phyloP scores from a whole-genome alignment of 1,140 invertebrate genomes.

The Atta cephalotes region DNA sequence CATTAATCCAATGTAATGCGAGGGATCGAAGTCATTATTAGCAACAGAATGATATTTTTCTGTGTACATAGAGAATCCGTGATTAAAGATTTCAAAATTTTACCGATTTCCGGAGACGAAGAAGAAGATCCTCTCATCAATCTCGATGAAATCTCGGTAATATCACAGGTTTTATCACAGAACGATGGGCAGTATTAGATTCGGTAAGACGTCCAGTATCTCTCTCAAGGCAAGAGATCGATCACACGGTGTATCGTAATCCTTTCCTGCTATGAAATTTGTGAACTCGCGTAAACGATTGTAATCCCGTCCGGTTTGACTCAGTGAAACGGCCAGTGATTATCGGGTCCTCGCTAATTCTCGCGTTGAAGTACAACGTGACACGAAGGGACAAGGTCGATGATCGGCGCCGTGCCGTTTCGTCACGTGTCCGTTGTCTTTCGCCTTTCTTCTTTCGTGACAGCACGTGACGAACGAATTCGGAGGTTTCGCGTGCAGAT shows the following conservation, averaged over 20 bases:
- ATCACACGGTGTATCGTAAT: background rate
- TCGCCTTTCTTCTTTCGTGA: background rate
- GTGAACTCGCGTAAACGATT: background rate
- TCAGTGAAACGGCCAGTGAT: background rate
- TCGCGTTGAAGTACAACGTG: background rate
- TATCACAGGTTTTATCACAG: conserved; percentile 62
- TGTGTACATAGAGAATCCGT: background rate
- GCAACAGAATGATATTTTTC: no score
- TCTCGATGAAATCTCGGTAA: conserved; percentile 19
- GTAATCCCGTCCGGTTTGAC: background rate
- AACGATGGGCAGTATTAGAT: conserved; percentile 43
- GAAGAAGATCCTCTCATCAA: background rate
- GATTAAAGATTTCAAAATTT: background rate
- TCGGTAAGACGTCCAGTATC: conserved; percentile 9
- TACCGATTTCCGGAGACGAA: conserved; percentile 14
- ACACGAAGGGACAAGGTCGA: background rate
- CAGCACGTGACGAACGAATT: background rate
- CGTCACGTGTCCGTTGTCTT: background rate
- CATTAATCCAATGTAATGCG: no score
- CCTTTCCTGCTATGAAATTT: background rate
- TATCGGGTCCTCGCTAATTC: background rate
- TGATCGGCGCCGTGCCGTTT: background rate
- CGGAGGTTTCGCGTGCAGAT: background rate
- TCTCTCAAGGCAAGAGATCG: background rate
- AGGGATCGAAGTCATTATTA: no score